A percentile compares a stretch with the other conserved stretches of the same genome.
phyloP scores from a whole-genome alignment of 1,140 invertebrate species.

The Campoletis sonorensis region DNA sequence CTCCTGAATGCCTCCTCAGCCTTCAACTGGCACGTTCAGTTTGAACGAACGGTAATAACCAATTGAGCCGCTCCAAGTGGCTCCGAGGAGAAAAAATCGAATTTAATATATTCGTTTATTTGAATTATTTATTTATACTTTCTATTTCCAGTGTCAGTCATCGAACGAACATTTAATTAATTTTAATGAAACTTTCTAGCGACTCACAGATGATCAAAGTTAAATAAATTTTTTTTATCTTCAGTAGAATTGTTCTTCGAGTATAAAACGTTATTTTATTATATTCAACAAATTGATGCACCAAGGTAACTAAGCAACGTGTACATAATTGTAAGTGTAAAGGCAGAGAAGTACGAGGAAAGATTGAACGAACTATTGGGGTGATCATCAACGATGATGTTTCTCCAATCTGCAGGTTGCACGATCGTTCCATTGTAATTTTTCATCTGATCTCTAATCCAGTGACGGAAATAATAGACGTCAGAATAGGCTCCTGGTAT shows the following conservation, averaged over 20 bases:
- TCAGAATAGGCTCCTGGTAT: slow-evolving; percentile 78
- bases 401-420: background rate
- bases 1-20: too few species aligned
- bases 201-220: too few species aligned
- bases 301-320: background rate
- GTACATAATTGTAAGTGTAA: background rate
- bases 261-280: background rate
- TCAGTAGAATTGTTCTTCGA: too few species aligned
- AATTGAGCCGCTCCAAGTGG: too few species aligned
- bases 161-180: too few species aligned
- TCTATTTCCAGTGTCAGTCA: too few species aligned
- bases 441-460: slow-evolving; percentile 67
- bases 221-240: too few species aligned
- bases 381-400: background rate
- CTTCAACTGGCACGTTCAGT: background rate
- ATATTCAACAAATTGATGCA: background rate
- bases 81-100: too few species aligned
- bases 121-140: too few species aligned
- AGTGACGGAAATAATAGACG: slow-evolving; percentile 73
- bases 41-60: background rate
- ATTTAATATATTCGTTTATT: too few species aligned
- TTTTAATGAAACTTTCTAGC: too few species aligned
- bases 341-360: background rate
- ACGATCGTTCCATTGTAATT: background rate
- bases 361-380: background rate